These are phyloP conservation scores for Callocephalon fimbriatum DNA, from an alignment of 2,113 vertebrate genomes.

Conservation along the genomic window DNA sequence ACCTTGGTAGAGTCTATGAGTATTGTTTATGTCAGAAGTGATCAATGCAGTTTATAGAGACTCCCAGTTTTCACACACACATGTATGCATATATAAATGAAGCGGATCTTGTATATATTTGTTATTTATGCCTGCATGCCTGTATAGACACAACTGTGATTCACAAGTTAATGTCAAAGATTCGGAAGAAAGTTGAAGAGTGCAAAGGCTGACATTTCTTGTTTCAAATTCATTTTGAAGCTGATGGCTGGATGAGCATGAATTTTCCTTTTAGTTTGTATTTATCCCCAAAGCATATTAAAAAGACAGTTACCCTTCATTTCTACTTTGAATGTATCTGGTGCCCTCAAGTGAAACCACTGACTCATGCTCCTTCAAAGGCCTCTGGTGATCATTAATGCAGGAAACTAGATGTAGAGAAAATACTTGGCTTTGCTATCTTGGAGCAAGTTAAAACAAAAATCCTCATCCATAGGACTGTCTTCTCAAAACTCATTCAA, in stretches of 20 bases:
- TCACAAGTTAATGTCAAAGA: background rate
- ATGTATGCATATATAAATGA: background rate
- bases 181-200: background rate
- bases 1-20: background rate
- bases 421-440: constrained; percentile 31
- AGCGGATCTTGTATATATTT: background rate
- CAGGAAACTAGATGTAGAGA: constrained; percentile 6
- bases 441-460: constrained; percentile 23
- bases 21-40: background rate
- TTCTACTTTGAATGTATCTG: constrained; percentile 20
- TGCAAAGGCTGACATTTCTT: constrained; percentile 22
- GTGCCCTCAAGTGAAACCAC: constrained; percentile 60
- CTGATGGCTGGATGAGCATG: constrained; percentile 1
- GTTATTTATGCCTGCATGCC: background rate
- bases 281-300: constrained; percentile 51
- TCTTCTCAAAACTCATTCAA: background rate
- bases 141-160: background rate
- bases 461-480: background rate
- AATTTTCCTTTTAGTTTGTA: constrained; percentile 22
- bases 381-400: constrained; percentile 34
- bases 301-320: constrained; percentile 30
- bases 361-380: constrained; percentile 54
- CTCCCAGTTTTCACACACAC: background rate
- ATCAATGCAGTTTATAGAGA: background rate
- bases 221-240: constrained; percentile 12